These are phyloP conservation scores for Limnodromus scolopaceus DNA, from an alignment of 2,797 vertebrate species.

Conservation along the genomic window DNA sequence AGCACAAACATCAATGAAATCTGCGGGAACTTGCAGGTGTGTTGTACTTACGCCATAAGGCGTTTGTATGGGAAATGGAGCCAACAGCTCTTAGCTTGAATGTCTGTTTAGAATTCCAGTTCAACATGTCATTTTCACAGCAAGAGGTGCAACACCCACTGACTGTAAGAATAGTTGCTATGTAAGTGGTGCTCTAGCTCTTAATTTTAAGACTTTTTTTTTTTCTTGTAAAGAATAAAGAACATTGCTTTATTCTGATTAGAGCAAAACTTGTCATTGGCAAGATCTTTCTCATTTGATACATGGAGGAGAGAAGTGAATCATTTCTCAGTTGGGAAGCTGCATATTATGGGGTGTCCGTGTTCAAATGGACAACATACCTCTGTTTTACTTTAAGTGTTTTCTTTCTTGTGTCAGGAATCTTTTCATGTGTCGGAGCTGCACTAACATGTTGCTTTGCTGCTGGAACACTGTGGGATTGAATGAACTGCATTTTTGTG, in stretches of 20 bases:
- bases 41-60: conserved; percentile 6
- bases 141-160: not conserved
- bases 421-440: not conserved
- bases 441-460: not conserved
- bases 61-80: conserved; percentile 13
- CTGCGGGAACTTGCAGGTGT: conserved; percentile 44
- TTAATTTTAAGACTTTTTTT: not conserved
- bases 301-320: not conserved
- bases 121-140: conserved; percentile 20
- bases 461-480: not conserved
- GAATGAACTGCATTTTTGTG: not conserved
- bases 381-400: not conserved
- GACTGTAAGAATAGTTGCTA: not conserved
- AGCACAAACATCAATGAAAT: conserved; percentile 9
- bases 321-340: not conserved
- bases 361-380: not conserved
- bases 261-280: not conserved
- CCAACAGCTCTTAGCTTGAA: conserved; percentile 4
- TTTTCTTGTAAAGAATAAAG: not conserved
- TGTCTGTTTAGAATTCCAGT: not conserved
- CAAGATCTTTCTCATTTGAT: not conserved
- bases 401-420: not conserved
- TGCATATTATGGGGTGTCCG: not conserved
- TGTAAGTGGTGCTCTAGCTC: not conserved
- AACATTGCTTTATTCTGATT: not conserved